A percentile compares a stretch with the other conserved stretches of the same genome.
Conservation (phyloP, 2,113 vertebrate genomes). For the Thalassarche chlororhynchos region DNA sequence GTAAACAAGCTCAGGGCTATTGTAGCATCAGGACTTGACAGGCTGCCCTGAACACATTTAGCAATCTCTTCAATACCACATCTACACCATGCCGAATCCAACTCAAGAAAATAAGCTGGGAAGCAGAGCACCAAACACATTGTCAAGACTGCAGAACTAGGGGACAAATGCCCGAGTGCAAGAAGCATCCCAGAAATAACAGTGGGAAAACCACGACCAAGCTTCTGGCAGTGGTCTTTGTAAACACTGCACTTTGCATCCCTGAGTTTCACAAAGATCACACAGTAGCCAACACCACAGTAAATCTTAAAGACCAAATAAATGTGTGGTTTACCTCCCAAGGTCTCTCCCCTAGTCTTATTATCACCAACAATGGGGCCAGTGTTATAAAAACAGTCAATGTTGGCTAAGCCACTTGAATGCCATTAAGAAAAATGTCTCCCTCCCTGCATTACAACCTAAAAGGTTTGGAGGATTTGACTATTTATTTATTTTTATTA, state of each 20-base stretch:
- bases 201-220: background rate
- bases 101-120: background rate
- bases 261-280: slow-evolving; percentile 32
- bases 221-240: background rate
- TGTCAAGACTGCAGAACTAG: background rate
- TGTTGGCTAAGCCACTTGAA: background rate
- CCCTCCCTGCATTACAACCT: slow-evolving; percentile 14
- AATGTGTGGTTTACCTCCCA: slow-evolving; percentile 43
- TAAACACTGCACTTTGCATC: slow-evolving; percentile 32
- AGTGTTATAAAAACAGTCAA: slow-evolving; percentile 31
- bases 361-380: slow-evolving; percentile 36
- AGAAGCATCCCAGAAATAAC: background rate
- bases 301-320: slow-evolving; percentile 44
- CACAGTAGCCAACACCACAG: background rate
- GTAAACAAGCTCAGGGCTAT: background rate
- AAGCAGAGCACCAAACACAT: background rate
- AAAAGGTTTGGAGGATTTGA: background rate
- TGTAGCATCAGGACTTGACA: background rate
- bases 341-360: background rate
- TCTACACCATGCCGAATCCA: background rate
- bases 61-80: background rate
- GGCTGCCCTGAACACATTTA: background rate
- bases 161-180: background rate
- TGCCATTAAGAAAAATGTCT: slow-evolving; percentile 21
- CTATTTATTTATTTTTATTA: background rate